Base-by-base conservation (phyloP, 2,113 vertebrate genomes). In the Nothocercus julius region DNA sequence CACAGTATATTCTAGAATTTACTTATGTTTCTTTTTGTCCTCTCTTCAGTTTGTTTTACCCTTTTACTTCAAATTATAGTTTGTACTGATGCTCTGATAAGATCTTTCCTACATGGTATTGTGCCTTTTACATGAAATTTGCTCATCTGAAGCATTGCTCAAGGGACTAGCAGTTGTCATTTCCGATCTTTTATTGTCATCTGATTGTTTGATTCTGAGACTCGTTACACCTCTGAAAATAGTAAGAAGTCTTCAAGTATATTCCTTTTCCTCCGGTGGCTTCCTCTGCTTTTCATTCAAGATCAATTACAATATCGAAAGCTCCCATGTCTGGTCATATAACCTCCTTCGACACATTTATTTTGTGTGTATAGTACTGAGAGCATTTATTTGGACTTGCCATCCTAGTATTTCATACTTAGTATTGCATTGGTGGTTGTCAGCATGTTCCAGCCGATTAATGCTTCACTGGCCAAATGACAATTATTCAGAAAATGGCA, bases 391-490 rank as follows among this genome's bases (percentile, higher is more conserved):
- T 81, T 44, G 66, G 58, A 45, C n/a, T 86, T 68, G 25, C 38
- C 58, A 44, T 70, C 68, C n/a, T 79, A 53, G 28, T 94, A 94
- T 95, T 92, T 96, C 53, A 49, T 66, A 53, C 15, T 93, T 95
- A 63, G 16, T 32, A 30, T 66, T 73, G 30, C 62, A 16, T 34
- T 4, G 2, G 24, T 85, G 28, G 32, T 47, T 93, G 59, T 89
- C 91, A 85, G 49, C 22, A 5, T 51, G 32, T 68, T 90, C 30
- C 56, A 72, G 49, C 56, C 8, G 11, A 68, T 49, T 81, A 59
- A 61, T 85, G 20, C 53, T 88, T 84, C 53, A 47, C 20, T 91
- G 73, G 7, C 56, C 38, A 36, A 42, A 61, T 34, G 28, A 66
- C 19, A 64, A 36, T 59, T 77, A 74, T 47, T 70, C 69, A 89